phyloP scores from a whole-genome alignment of 2,888 invertebrate species.

The Agonopterix alstromeriana region DNA sequence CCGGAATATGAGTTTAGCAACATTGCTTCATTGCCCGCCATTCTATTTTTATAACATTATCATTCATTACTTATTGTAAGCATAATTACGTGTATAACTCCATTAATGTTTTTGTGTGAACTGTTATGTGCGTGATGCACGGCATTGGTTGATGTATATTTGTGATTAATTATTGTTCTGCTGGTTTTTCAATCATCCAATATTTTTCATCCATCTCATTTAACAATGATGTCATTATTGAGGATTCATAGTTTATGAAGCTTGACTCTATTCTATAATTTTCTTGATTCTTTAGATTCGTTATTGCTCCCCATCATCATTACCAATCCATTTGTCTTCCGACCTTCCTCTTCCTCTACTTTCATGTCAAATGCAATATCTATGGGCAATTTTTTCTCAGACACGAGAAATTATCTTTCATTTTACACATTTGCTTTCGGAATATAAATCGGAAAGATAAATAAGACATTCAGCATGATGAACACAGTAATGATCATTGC shows the following conservation, averaged over 20 bases:
- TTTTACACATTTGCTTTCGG: conserved; percentile 10
- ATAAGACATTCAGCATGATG: conserved; percentile 35
- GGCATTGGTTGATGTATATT: no score
- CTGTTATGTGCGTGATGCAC: no score
- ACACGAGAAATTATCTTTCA: conserved; percentile 1
- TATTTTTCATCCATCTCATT: no score
- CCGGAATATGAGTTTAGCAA: conserved; percentile 8
- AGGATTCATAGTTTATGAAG: no score
- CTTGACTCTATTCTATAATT: no score
- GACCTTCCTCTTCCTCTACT: conserved; percentile 1
- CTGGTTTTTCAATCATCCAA: no score
- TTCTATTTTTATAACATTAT: no score
- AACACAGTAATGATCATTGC: conserved; percentile 25
- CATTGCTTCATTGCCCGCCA: neutral
- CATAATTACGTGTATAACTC: no score
- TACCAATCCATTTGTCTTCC: neutral
- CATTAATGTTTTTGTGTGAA: no score
- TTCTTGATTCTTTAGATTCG: neutral
- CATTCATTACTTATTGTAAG: no score
- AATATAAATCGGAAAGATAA: conserved; percentile 27
- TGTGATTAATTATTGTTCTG: no score
- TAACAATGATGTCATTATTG: no score
- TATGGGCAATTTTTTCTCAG: neutral
- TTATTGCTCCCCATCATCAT: neutral
- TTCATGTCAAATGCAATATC: conserved; percentile 1